phyloP scores from a whole-genome alignment of 2,888 invertebrate genomes.

The Dryomyza anilis region DNA sequence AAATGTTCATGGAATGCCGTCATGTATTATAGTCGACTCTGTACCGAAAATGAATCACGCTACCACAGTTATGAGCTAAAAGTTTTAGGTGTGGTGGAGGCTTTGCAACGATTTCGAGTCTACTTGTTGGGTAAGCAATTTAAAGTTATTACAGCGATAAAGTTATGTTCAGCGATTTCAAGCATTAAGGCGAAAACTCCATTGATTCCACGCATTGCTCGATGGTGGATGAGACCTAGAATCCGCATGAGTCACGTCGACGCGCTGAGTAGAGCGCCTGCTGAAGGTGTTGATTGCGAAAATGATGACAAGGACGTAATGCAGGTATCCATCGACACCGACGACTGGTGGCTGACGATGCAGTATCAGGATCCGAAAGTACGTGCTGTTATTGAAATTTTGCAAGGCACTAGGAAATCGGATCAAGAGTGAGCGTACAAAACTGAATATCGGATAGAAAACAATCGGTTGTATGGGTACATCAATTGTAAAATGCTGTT shows the following conservation, averaged over 20 bases:
- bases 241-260: slow-evolving; percentile 28
- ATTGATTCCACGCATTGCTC: slow-evolving; percentile 24
- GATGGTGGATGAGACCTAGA: slow-evolving; percentile 28
- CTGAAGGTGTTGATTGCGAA: background rate
- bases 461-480: slow-evolving; percentile 28
- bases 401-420: slow-evolving; percentile 5
- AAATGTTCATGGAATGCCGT: slow-evolving; percentile 24
- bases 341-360: slow-evolving; percentile 34
- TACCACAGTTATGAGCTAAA: slow-evolving; percentile 32
- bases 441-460: slow-evolving; percentile 22
- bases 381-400: background rate
- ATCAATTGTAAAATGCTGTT: slow-evolving; percentile 8
- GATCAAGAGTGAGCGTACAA: background rate
- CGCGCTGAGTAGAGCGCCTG: slow-evolving; percentile 29
- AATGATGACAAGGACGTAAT: background rate
- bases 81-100: slow-evolving; percentile 31
- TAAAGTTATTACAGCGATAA: slow-evolving; percentile 27
- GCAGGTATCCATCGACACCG: slow-evolving; percentile 8
- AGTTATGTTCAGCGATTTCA: slow-evolving; percentile 28
- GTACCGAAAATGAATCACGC: slow-evolving; percentile 7
- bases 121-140: slow-evolving; percentile 26
- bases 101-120: slow-evolving; percentile 27
- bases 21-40: slow-evolving; percentile 31
- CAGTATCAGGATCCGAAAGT: slow-evolving; percentile 24
- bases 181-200: slow-evolving; percentile 24